These are phyloP conservation scores for Donacobius atricapilla DNA, from an alignment of 2,113 vertebrate genomes.

Conservation along the genomic window DNA sequence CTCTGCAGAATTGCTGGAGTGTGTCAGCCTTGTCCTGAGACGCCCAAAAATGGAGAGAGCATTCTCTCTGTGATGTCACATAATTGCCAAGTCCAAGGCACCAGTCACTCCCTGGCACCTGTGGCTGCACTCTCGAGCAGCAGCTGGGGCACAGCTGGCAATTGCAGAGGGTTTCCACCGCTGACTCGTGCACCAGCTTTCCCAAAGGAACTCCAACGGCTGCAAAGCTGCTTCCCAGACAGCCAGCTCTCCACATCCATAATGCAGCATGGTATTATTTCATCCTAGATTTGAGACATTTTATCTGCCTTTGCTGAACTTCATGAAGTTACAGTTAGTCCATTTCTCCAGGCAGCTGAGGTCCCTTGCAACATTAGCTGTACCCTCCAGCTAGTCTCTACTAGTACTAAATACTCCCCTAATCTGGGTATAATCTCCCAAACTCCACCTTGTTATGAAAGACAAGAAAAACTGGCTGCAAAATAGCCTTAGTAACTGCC, in stretches of 20 bases:
- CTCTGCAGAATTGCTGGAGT: not conserved
- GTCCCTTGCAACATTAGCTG: not conserved
- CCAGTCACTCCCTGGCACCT: not conserved
- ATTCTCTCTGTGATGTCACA: not conserved
- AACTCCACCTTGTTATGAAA: not conserved
- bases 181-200: not conserved
- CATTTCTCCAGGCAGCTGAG: not conserved
- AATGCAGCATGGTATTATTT: not conserved
- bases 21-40: not conserved
- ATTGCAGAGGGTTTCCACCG: not conserved
- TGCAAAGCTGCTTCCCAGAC: not conserved
- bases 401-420: not conserved
- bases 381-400: not conserved
- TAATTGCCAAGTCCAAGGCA: not conserved
- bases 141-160: not conserved
- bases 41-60: not conserved
- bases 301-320: not conserved
- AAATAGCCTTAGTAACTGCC: not conserved
- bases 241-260: not conserved
- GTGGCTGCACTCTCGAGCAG: rapidly evolving
- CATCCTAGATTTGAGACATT: not conserved
- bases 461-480: not conserved
- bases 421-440: not conserved
- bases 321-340: not conserved
- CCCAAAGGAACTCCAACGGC: not conserved